Evolutionary conservation across 1,140 invertebrate genomes (phyloP).

Genomic region (Cydia fagiglandana): DNA sequence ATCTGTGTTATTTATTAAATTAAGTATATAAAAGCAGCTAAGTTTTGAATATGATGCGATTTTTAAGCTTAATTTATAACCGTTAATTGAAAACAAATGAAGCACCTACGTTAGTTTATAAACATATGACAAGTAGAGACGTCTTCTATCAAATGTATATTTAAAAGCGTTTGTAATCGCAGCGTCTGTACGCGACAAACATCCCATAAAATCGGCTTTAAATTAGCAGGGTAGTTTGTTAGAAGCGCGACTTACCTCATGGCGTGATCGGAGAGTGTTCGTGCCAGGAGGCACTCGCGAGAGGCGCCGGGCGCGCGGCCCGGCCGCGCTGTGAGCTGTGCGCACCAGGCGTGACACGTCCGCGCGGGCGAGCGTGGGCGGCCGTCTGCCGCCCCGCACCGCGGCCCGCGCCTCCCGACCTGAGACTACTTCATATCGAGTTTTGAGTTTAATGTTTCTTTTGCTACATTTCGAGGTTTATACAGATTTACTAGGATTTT

Average conservation of each 20-base stretch:
- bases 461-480: not conserved
- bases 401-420: slow-evolving; percentile 6
- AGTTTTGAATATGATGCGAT: too few species aligned
- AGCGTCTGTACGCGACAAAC: too few species aligned
- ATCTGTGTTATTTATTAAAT: too few species aligned
- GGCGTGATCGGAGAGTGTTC: not conserved
- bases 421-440: not conserved
- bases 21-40: too few species aligned
- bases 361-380: slow-evolving; percentile 28
- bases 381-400: slow-evolving; percentile 20
- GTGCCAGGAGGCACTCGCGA: slow-evolving; percentile 2
- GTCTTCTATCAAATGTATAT: too few species aligned
- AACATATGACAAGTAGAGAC: too few species aligned
- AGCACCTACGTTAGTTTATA: too few species aligned
- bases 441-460: slow-evolving; percentile 1
- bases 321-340: slow-evolving; percentile 9
- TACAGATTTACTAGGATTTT: not conserved
- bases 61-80: too few species aligned
- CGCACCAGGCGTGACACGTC: slow-evolving; percentile 17
- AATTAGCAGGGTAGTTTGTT: not conserved
- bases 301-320: slow-evolving; percentile 17
- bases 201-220: not conserved
- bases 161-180: too few species aligned
- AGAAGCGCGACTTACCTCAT: slow-evolving; percentile 17
- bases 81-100: too few species aligned